A percentile compares a stretch with the other conserved stretches of the same genome.
phyloP scores from a whole-genome alignment of 92 coral and sea anemone species.

The Metridium senile region DNA sequence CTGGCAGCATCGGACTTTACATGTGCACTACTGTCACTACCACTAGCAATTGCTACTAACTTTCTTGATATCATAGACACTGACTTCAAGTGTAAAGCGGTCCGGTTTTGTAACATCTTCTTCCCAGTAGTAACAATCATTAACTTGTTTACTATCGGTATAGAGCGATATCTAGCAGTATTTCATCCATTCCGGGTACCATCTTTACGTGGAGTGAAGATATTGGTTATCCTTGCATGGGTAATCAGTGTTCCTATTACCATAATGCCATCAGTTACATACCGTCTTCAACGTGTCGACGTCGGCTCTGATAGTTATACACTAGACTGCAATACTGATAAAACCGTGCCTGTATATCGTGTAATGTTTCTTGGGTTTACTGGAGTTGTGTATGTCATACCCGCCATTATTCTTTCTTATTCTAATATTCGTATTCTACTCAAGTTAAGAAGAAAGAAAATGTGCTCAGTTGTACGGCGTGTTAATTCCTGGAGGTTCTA shows the following conservation, averaged over 20 bases:
- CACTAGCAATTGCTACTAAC: neutral
- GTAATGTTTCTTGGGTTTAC: neutral
- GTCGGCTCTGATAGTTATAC: neutral
- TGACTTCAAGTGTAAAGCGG: constrained; percentile 9
- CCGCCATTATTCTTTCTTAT: neutral
- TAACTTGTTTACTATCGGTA: constrained; percentile 13
- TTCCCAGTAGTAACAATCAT: constrained; percentile 16
- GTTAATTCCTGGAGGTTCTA: neutral
- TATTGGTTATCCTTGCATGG: constrained; percentile 4
- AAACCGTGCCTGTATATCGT: neutral
- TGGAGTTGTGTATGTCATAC: neutral
- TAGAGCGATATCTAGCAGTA: constrained; percentile 23
- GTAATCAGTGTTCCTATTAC: neutral
- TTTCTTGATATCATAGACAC: constrained; percentile 11
- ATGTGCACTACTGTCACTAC: neutral
- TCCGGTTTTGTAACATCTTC: constrained; percentile 6
- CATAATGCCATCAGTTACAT: neutral
- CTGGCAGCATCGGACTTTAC: neutral
- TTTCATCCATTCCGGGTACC: constrained; percentile 21
- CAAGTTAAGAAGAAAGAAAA: neutral
- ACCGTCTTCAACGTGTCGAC: too few species aligned
- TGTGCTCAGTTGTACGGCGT: neutral
- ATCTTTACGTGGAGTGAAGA: neutral
- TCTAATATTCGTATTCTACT: neutral
- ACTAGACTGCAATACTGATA: neutral